A percentile compares a stretch with the other conserved stretches of the same genome.
Conservation (phyloP, 23 tunicate species). For the Styela plicata region DNA sequence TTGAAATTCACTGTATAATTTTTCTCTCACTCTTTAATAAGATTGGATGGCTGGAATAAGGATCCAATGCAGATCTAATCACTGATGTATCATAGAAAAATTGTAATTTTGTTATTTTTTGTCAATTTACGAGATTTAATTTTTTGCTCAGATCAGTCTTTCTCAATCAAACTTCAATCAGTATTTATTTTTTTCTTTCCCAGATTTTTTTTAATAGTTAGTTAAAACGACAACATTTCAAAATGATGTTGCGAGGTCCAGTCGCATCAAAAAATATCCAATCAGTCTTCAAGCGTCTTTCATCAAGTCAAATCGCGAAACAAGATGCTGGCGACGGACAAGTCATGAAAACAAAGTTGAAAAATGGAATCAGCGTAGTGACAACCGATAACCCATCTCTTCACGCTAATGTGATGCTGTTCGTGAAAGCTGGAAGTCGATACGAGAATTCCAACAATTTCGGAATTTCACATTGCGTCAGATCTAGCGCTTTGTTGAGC, state of each 20-base stretch:
- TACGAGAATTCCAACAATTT: slow-evolving; percentile 40
- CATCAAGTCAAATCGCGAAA: neutral
- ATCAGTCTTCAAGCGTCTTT: neutral
- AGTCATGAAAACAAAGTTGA: slow-evolving; percentile 13
- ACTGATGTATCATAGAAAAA: no score
- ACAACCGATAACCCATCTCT: slow-evolving; percentile 35
- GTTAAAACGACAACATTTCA: neutral
- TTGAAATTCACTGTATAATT: no score
- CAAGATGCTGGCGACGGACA: neutral
- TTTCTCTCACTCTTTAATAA: no score
- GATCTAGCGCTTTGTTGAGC: slow-evolving; percentile 48
- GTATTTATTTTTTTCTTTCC: no score
- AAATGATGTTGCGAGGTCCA: neutral
- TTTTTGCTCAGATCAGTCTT: no score
- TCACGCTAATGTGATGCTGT: slow-evolving; percentile 31
- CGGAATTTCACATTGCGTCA: slow-evolving; percentile 69
- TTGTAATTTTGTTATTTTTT: no score
- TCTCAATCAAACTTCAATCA: no score
- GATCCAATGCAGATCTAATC: no score
- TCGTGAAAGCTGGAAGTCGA: slow-evolving; percentile 66
- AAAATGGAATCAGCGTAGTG: slow-evolving; percentile 52
- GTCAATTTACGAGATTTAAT: no score
- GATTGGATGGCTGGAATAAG: no score
- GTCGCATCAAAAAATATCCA: neutral
- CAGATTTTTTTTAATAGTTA: no score